Percentiles rank a stretch among this genome's conserved stretches.
phyloP scores from a whole-genome alignment of 2,797 vertebrate genomes.

The Crax fasciolata region DNA sequence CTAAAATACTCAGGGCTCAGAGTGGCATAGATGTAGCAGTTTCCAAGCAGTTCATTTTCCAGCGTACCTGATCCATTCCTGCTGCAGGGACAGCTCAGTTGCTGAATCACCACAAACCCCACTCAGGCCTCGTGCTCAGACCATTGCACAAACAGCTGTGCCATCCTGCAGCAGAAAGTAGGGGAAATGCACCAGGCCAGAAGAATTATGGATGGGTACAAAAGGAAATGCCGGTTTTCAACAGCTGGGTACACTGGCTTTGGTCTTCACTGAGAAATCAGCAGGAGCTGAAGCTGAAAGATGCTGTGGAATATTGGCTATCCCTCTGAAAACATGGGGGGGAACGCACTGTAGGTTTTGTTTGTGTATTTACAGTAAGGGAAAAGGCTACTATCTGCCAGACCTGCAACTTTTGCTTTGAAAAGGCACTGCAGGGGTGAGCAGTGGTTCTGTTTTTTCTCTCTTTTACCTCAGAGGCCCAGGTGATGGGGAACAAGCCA shows the following conservation, averaged over 20 bases:
- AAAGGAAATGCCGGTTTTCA: background rate
- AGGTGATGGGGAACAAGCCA: background rate
- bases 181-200: background rate
- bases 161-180: fast-evolving
- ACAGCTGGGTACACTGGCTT: background rate
- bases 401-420: background rate
- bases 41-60: background rate
- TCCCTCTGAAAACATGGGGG: background rate
- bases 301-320: background rate
- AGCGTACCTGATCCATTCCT: background rate
- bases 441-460: background rate
- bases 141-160: background rate
- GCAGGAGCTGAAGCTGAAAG: background rate
- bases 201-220: background rate
- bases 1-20: background rate
- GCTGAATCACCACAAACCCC: background rate
- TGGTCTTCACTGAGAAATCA: background rate
- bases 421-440: background rate
- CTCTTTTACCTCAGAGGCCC: background rate
- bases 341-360: background rate
- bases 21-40: background rate
- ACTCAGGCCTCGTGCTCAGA: background rate
- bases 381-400: background rate
- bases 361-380: background rate
- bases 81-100: background rate